Evolutionary conservation across 2,113 vertebrate species (phyloP).

Genomic region (Heterotilapia buettikoferi): DNA sequence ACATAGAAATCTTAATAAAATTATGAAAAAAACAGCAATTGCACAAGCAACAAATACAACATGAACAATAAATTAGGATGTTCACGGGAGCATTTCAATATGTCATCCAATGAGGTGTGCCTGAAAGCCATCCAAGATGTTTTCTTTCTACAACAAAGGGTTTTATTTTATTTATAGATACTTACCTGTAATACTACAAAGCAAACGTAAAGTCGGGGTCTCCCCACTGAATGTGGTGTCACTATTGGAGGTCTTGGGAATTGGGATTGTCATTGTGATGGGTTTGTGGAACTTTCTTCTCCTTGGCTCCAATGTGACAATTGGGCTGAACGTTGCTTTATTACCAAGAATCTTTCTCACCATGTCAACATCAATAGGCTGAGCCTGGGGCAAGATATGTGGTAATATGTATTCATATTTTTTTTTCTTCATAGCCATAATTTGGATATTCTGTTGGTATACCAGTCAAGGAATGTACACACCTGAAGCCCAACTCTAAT

Average conservation of each 20-base stretch:
- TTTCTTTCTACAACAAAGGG: background rate
- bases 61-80: background rate
- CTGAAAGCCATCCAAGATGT: background rate
- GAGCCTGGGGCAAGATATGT: slow-evolving; percentile 74
- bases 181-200: slow-evolving; percentile 96
- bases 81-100: background rate
- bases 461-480: background rate
- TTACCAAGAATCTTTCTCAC: slow-evolving; percentile 94
- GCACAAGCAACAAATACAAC: background rate
- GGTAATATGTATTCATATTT: background rate
- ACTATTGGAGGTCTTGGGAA: slow-evolving; percentile 83
- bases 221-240: slow-evolving; percentile 85
- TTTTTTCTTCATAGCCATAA: background rate
- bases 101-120: background rate
- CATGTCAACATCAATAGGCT: slow-evolving; percentile 85
- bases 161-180: background rate
- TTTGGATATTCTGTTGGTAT: background rate
- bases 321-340: slow-evolving; percentile 95
- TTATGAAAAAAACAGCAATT: background rate
- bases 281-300: slow-evolving; percentile 98
- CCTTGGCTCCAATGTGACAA: slow-evolving; percentile 92
- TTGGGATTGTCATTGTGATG: slow-evolving; percentile 95
- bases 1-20: background rate
- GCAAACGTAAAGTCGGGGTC: slow-evolving; percentile 86
- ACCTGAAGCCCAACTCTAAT: slow-evolving; percentile 97